phyloP scores from a whole-genome alignment of 2,797 vertebrate genomes.

The Ceryle rudis region DNA sequence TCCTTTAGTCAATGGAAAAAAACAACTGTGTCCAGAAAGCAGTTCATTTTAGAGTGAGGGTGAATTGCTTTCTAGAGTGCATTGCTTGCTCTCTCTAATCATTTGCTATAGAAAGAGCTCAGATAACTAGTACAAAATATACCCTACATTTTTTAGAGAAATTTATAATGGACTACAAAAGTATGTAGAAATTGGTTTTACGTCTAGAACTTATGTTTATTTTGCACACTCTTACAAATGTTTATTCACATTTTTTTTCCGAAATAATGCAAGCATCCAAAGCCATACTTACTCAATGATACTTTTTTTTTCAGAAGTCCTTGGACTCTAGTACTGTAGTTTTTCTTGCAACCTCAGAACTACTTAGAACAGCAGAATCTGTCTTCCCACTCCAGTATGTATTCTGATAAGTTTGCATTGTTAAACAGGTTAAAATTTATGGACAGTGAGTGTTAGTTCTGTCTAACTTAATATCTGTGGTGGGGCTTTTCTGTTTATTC shows the following conservation, averaged over 20 bases:
- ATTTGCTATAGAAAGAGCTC: not conserved
- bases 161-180: not conserved
- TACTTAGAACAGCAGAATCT: not conserved
- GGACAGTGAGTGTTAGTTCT: not conserved
- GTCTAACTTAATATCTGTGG: not conserved
- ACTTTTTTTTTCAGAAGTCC: not conserved
- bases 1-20: not conserved
- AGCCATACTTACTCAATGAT: not conserved
- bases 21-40: not conserved
- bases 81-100: not conserved
- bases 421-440: not conserved
- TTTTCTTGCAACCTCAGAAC: not conserved
- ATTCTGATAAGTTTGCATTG: not conserved
- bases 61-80: not conserved
- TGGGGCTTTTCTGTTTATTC: not conserved
- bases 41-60: not conserved
- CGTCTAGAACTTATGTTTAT: not conserved
- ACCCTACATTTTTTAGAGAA: not conserved
- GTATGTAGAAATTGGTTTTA: not conserved
- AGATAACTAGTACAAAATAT: not conserved
- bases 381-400: not conserved
- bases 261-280: not conserved
- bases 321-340: not conserved
- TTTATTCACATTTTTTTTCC: not conserved
- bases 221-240: not conserved